Percentiles rank a stretch among this genome's conserved stretches.
phyloP scores from a whole-genome alignment of 1,140 invertebrate species.

The Globodera rostochiensis region DNA sequence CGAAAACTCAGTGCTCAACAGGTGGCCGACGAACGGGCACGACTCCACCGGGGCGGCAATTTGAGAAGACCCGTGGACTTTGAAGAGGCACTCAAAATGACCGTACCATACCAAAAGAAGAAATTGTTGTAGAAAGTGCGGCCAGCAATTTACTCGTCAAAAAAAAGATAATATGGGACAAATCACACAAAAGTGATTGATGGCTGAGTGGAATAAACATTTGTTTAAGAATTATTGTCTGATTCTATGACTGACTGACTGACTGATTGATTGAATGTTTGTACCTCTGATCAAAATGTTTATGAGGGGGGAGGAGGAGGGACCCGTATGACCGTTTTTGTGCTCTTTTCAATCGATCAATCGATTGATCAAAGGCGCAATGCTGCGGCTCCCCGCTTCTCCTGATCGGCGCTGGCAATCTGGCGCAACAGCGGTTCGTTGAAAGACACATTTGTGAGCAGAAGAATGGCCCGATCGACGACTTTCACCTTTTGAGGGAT shows the following conservation, averaged over 20 bases:
- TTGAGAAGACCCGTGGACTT: slow-evolving; percentile 21
- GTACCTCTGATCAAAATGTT: slow-evolving; percentile 9
- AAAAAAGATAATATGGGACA: background rate
- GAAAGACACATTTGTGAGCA: slow-evolving; percentile 60
- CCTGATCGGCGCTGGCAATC: slow-evolving; percentile 53
- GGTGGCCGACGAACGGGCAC: slow-evolving; percentile 16
- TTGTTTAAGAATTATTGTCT: background rate
- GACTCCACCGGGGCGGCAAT: slow-evolving; percentile 35
- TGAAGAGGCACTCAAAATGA: slow-evolving; percentile 38
- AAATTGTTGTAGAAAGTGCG: background rate
- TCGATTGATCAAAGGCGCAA: background rate
- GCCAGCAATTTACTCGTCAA: background rate
- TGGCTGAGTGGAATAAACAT: background rate
- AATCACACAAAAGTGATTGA: background rate
- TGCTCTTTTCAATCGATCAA: background rate
- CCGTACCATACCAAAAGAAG: slow-evolving; percentile 29
- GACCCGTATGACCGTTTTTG: slow-evolving; percentile 22
- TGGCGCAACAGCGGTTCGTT: slow-evolving; percentile 58
- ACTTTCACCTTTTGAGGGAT: slow-evolving; percentile 53
- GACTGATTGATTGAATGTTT: background rate
- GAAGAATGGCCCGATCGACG: slow-evolving; percentile 54
- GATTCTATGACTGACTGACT: background rate
- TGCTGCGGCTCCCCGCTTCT: slow-evolving; percentile 15
- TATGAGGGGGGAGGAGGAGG: background rate
- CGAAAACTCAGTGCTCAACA: slow-evolving; percentile 24